Percentiles rank a stretch among this genome's conserved stretches.
Evolutionary conservation across 2,797 vertebrate species (phyloP).

Genomic region (Halcyon badia): DNA sequence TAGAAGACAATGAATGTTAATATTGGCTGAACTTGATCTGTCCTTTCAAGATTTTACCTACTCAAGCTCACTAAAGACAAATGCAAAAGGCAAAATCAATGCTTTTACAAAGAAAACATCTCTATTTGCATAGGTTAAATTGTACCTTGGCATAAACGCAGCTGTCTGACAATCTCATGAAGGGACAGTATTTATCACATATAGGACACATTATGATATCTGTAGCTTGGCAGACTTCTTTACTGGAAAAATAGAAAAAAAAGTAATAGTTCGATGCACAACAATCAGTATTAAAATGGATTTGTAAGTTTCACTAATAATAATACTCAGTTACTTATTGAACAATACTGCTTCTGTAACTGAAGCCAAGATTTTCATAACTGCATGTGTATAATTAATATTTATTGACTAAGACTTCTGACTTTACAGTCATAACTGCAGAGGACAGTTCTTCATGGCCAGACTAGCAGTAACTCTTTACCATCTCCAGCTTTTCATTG

Average conservation of each 20-base stretch:
- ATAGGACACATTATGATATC: constrained; percentile 95
- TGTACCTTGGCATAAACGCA: constrained; percentile 94
- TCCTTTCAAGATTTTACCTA: not conserved
- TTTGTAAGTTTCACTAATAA: not conserved
- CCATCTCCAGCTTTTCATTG: not conserved
- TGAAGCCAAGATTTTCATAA: not conserved
- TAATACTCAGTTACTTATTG: not conserved
- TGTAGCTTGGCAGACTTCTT: constrained; percentile 95
- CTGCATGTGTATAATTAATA: not conserved
- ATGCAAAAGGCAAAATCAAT: not conserved
- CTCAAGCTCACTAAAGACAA: not conserved
- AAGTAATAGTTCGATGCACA: not conserved
- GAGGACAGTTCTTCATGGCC: not conserved
- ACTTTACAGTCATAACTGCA: not conserved
- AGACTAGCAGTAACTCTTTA: not conserved
- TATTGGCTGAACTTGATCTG: not conserved
- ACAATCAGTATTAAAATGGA: not conserved
- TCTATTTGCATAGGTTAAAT: not conserved
- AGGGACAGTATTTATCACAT: constrained; percentile 94
- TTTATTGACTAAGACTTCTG: not conserved
- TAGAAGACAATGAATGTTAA: not conserved
- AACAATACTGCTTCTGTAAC: not conserved
- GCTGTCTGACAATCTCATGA: constrained; percentile 93
- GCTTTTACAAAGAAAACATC: not conserved
- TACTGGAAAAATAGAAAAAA: constrained; percentile 85